These are phyloP conservation scores for Parelbella ahira DNA, from an alignment of 2,888 invertebrate species.

Conservation along the genomic window DNA sequence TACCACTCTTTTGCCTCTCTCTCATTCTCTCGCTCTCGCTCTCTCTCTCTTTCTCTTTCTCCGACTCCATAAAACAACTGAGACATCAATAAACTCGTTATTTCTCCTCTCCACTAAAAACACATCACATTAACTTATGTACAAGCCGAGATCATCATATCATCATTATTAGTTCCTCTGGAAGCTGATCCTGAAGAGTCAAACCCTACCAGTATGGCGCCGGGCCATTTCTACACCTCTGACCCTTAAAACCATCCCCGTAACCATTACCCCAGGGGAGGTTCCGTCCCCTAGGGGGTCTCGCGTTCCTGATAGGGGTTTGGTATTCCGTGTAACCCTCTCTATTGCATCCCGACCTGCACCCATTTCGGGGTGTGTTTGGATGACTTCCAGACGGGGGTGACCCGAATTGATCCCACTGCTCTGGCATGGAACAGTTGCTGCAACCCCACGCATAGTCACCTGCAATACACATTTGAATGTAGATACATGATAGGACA, in stretches of 20 bases:
- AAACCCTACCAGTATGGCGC: conserved; percentile 68
- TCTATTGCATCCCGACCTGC: conserved; percentile 57
- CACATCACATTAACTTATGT: too few relatives aligned
- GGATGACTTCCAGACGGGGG: conserved; percentile 54
- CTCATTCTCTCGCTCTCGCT: too few relatives aligned
- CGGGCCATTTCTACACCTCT: conserved; percentile 59
- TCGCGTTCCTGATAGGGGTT: conserved; percentile 46
- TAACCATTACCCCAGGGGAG: conserved; percentile 64
- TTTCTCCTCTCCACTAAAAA: too few relatives aligned
- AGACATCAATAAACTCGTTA: too few relatives aligned
- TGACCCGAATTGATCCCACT: conserved; percentile 57
- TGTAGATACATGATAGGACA: too few relatives aligned
- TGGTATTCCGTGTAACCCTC: conserved; percentile 42
- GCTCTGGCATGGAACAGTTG: conserved; percentile 55
- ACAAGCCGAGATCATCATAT: too few relatives aligned
- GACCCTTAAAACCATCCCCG: conserved; percentile 63
- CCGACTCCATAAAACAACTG: too few relatives aligned
- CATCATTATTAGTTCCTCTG: too few relatives aligned
- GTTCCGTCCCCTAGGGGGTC: conserved; percentile 56
- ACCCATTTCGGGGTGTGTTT: conserved; percentile 61
- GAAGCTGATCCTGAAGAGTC: too few relatives aligned
- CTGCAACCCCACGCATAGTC: conserved; percentile 62
- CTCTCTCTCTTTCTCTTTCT: too few relatives aligned
- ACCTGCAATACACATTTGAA: conserved; percentile 49
- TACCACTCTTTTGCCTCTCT: too few relatives aligned